Percentiles rank a stretch among this genome's conserved stretches.
Evolutionary conservation across 2,113 vertebrate genomes (phyloP).

Genomic region (Scortum barcoo): DNA sequence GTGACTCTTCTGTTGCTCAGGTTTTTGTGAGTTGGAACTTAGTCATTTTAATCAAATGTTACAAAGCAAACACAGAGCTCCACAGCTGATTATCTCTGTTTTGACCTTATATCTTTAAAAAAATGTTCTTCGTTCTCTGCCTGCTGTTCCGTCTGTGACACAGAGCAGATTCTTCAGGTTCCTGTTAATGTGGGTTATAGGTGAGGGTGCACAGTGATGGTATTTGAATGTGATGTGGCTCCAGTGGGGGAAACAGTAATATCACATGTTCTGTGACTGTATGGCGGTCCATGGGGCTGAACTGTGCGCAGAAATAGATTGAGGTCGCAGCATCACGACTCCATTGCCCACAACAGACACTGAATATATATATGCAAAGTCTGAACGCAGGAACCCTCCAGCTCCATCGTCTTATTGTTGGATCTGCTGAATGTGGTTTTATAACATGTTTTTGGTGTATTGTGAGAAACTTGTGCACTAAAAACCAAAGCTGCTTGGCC

Average conservation of each 20-base stretch:
- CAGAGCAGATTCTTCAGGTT: neutral
- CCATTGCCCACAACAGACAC: slow-evolving; percentile 20
- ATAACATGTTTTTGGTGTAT: neutral
- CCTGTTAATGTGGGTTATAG: slow-evolving; percentile 2
- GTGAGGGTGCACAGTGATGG: neutral
- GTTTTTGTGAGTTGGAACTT: neutral
- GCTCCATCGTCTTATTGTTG: neutral
- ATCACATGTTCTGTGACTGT: slow-evolving; percentile 2
- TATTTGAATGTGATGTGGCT: slow-evolving; percentile 9
- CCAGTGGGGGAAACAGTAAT: too few species aligned
- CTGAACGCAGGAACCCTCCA: neutral
- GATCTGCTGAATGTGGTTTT: neutral
- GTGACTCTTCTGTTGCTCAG: neutral
- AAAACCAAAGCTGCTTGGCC: neutral
- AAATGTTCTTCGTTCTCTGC: neutral
- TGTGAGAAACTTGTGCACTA: neutral
- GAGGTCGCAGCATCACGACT: slow-evolving; percentile 37
- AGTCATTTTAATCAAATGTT: neutral
- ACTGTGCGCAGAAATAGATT: slow-evolving; percentile 35
- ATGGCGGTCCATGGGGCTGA: slow-evolving; percentile 9
- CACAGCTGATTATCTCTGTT: neutral
- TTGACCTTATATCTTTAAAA: neutral
- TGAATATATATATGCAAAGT: neutral
- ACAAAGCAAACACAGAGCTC: neutral
- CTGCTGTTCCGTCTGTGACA: neutral